Evolutionary conservation across 1,140 invertebrate genomes (phyloP).

Genomic region (Riptortus pedestris): DNA sequence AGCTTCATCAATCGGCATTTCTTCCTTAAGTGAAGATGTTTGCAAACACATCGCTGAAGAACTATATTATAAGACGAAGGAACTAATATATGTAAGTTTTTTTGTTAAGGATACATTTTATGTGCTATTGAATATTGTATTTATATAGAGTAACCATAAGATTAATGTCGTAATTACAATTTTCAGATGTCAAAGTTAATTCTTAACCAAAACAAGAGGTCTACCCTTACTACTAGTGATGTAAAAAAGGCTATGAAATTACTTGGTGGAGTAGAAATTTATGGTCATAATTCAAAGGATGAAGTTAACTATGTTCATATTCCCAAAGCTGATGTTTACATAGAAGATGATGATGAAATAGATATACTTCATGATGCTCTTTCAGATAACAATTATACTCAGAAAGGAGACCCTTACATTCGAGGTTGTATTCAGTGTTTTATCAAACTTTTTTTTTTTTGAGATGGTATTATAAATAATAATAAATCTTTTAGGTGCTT

Average conservation of each 20-base stretch:
- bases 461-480: background rate
- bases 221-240: slow-evolving; percentile 26
- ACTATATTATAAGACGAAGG: slow-evolving; percentile 24
- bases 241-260: slow-evolving; percentile 27
- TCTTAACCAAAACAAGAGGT: slow-evolving; percentile 25
- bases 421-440: slow-evolving; percentile 21
- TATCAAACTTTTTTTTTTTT: background rate
- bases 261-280: slow-evolving; percentile 18
- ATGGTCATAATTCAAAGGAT: slow-evolving; percentile 23
- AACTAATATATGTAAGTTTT: slow-evolving; percentile 26
- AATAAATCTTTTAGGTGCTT: slow-evolving; percentile 17
- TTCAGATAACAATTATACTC: slow-evolving; percentile 15
- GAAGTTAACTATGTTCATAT: slow-evolving; percentile 23
- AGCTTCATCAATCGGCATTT: slow-evolving; percentile 25
- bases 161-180: too few species aligned
- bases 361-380: slow-evolving; percentile 21
- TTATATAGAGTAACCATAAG: too few species aligned
- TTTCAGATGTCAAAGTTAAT: slow-evolving; percentile 25
- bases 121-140: background rate
- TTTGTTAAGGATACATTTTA: background rate
- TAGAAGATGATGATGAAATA: slow-evolving; percentile 26
- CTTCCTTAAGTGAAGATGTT: slow-evolving; percentile 22
- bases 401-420: slow-evolving; percentile 25
- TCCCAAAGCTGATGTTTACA: slow-evolving; percentile 25
- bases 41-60: slow-evolving; percentile 21